Base-by-base conservation (phyloP, 35 echinoderm and acorn worm species). In the Heliocidaris tuberculata region DNA sequence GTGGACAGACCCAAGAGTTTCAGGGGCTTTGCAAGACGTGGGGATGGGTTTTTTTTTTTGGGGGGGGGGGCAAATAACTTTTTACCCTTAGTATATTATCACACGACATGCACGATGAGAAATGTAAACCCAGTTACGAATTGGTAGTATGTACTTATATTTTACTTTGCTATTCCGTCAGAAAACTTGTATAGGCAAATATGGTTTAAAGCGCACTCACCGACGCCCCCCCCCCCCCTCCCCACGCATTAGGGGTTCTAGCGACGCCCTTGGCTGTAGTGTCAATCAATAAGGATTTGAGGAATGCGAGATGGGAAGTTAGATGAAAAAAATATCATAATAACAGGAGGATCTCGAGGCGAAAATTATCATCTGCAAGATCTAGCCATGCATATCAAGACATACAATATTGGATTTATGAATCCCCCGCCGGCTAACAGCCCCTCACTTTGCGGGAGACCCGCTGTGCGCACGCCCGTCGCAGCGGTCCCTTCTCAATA, bases 371-470 rank as follows among this genome's bases (percentile, higher is more conserved):
- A 78, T 19, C 65, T 21, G 65, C 65, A 24, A n/a, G 65, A 78
- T 78, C 65, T 78, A 78, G 21, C 21, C 65, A 78, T 78, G 17
- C 65, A 19, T 78, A 78, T 17, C 65, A 78, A 78, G 19, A 78
- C 65, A 78, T 78, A 78, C 65, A 78, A 78, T 78, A 78, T 78
- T 78, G 27, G 65, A 17, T 78, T 78, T 78, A 78, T 78, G n/a
- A 78, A 78, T 78, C 65, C 7, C 65, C 65, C 65, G 65, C 65
- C 27, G 65, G 65, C 65, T 78, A 78, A 78, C 65, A 24, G 65
- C 65, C 65, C 17, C 65, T 78, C 65, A 27, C 65, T 78, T 27
- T 78, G 65, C 65, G 65, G 65, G 19, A 78, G 3, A 78, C 65
- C 65, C 65, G 65, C 65, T 78, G 15, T 7, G 65, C 65, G 65